Evolutionary conservation across 2,797 vertebrate genomes (phyloP), one percentile per base, ranked within the genome.

Genomic region (Rhadinocentrus ornatus): DNA sequence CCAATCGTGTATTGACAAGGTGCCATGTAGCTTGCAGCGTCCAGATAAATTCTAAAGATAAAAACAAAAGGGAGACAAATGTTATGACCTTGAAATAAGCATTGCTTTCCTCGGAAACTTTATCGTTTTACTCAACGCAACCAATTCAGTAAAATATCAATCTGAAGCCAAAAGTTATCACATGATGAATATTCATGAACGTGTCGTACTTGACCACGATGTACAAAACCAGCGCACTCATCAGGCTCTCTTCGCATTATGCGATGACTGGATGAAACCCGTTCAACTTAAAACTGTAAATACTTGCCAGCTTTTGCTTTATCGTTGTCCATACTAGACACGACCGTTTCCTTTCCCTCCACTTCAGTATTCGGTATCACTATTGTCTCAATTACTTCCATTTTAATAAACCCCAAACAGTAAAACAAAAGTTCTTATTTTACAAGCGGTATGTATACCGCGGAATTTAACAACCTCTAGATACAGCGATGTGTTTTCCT

Each of bases 1-100:
- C 93, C n/a, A 95, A 86, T 0, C 94, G 90, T 20, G 84, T 90
- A 56, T 90, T 89, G 54, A 94, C 92, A 2, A 95, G 91, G 58
- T 94, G 88, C 94, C 94, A 95, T 8, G 94, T 95, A 2, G 93
- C 93, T 86, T 94, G 92, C 29, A 94, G 73, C 0, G 93, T 95
- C 94, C 94, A 95, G 27, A 95, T 89, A 68, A 95, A 95, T 34
- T 95, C 94, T 95, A 57, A 3, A 50, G 10, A 62, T 4, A 48
- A 7, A 64, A 62, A 68, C 16, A 54, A 1, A 20, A 39, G 32
- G 1, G 4, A 1, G n/a, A 26, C 2, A 0, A 0, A 61, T n/a
- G 44, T 44, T 18, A 20, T 48, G n/a, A 27, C 39, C 11, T 16
- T 37, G 18, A 22, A 35, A 6, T 35, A 6, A 78, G 54, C 12